Percentiles rank a stretch among this genome's conserved stretches.
phyloP scores from a whole-genome alignment of 2,113 vertebrate genomes.

The Tragulus kanchil region DNA sequence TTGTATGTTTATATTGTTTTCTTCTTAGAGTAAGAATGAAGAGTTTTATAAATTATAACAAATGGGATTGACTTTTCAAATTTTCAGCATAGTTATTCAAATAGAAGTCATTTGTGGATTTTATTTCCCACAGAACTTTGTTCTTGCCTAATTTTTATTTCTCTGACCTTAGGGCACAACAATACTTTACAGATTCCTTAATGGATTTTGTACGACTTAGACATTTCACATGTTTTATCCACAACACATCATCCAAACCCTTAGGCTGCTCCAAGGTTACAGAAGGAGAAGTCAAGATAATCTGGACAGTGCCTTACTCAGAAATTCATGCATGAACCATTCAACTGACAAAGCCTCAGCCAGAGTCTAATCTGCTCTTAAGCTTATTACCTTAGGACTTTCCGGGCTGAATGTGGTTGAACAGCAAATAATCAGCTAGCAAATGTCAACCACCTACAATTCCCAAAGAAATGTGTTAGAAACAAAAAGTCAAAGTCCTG shows the following conservation, averaged over 20 bases:
- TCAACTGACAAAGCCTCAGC: background rate
- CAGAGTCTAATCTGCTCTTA: background rate
- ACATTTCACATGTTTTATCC: background rate
- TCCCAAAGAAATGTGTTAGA: constrained; percentile 1
- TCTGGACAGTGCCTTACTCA: background rate
- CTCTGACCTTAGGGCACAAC: background rate
- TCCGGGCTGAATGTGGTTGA: background rate
- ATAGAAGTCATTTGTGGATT: background rate
- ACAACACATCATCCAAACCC: background rate
- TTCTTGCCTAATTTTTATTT: constrained; percentile 21
- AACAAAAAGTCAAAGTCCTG: background rate
- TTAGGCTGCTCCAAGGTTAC: background rate
- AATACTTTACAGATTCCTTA: background rate
- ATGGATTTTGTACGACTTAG: background rate
- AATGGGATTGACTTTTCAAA: background rate
- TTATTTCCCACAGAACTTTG: constrained; percentile 14
- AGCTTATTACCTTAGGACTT: background rate
- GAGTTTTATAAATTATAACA: background rate
- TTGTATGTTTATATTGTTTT: background rate
- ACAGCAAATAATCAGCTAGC: background rate
- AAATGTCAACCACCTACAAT: background rate
- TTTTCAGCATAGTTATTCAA: constrained; percentile 29
- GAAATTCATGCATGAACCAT: background rate
- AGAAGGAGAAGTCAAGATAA: background rate
- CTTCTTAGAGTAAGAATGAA: background rate